Conservation (phyloP, 1,140 invertebrate species). For the Eurosta solidaginis region DNA sequence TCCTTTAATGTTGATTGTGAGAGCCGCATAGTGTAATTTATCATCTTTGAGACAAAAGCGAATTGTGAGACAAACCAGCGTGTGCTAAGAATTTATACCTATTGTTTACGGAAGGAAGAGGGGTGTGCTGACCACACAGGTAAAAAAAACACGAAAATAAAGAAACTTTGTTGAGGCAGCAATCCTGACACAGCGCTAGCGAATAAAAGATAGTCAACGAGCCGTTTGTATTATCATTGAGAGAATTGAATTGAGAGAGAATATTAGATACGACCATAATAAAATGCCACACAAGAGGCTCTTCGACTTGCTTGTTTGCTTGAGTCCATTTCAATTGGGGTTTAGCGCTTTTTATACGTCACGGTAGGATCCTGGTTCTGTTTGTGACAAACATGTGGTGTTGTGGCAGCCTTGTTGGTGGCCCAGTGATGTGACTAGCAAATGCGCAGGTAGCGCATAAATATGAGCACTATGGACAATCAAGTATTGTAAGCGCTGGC, state of each 20-base stretch:
- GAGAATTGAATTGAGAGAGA: not conserved
- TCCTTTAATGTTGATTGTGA: not conserved
- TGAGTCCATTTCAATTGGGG: not conserved
- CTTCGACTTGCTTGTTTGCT: not conserved
- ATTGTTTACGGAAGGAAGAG: not conserved
- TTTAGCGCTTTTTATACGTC: not conserved
- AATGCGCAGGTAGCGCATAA: not conserved
- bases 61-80: not conserved
- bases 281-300: constrained; percentile 21
- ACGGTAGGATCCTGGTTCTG: not conserved
- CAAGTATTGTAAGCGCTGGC: not conserved
- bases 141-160: not conserved
- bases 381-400: not conserved
- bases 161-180: not conserved
- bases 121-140: not conserved
- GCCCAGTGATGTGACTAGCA: not conserved
- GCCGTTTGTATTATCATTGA: no score
- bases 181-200: not conserved
- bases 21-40: constrained; percentile 9
- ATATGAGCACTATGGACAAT: not conserved
- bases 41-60: constrained; percentile 16
- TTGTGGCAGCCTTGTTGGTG: not conserved
- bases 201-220: no score
- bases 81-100: not conserved
- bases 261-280: no score